A percentile compares a stretch with the other conserved stretches of the same genome.
Conservation (phyloP, 2,113 vertebrate species). For the Cyprinodon tularosa region DNA sequence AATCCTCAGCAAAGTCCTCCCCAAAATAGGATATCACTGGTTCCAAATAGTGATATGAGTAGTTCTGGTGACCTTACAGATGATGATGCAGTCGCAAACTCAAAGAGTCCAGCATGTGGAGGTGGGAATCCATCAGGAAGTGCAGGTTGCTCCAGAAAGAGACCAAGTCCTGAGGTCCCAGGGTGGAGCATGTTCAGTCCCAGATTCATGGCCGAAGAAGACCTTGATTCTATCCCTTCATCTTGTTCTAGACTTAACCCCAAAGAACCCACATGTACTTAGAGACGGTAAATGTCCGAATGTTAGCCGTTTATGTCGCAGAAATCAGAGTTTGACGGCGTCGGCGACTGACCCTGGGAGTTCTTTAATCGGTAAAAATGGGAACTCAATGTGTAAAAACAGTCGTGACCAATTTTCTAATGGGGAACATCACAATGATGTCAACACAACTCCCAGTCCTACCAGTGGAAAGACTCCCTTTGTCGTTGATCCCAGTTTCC, state of each 20-base stretch:
- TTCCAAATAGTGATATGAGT: conserved; percentile 3
- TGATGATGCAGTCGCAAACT: background rate
- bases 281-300: background rate
- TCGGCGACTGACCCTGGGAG: conserved; percentile 20
- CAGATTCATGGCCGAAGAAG: background rate
- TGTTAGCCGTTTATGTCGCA: conserved; percentile 27
- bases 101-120: background rate
- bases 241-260: background rate
- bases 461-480: background rate
- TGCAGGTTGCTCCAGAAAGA: conserved; percentile 9
- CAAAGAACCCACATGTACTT: background rate
- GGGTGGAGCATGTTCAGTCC: conserved; percentile 9
- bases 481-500: background rate
- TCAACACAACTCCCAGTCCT: background rate
- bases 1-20: background rate
- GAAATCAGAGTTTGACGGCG: conserved; percentile 5
- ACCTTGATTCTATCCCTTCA: background rate
- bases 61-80: background rate
- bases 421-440: conserved; percentile 1
- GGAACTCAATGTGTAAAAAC: conserved; percentile 1
- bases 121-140: background rate
- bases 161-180: conserved; percentile 1
- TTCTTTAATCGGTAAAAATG: background rate
- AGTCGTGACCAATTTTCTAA: conserved; percentile 3
- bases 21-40: background rate